These are phyloP conservation scores for Microtus pennsylvanicus DNA, from an alignment of 2,113 vertebrate species.

Conservation along the genomic window DNA sequence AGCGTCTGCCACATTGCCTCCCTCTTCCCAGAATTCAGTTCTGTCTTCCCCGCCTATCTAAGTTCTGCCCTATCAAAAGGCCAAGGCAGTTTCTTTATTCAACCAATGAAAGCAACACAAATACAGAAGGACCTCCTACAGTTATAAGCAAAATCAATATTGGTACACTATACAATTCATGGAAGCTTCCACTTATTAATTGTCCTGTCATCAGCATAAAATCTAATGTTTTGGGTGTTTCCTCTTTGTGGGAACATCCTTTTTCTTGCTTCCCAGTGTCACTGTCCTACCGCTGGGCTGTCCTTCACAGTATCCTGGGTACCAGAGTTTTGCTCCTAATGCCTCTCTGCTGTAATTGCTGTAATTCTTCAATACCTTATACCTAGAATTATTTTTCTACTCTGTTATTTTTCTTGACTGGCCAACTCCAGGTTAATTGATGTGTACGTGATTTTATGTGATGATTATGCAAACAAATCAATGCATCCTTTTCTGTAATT, in stretches of 20 bases:
- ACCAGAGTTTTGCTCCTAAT: background rate
- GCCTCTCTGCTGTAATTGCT: background rate
- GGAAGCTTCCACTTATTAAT: background rate
- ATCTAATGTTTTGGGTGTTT: background rate
- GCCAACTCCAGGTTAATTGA: background rate
- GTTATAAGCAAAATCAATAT: background rate
- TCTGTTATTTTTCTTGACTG: background rate
- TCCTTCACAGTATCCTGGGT: background rate
- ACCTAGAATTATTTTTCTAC: background rate
- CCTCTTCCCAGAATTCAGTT: no score
- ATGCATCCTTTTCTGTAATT: background rate
- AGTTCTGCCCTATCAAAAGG: no score
- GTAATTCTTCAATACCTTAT: fast-evolving
- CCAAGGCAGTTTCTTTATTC: no score
- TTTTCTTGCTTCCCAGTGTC: background rate
- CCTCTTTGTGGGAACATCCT: background rate
- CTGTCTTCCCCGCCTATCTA: no score
- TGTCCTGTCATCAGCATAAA: background rate
- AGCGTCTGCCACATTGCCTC: no score
- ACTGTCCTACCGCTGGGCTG: fast-evolving
- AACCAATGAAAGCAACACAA: no score
- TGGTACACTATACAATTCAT: background rate
- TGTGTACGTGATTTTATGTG: no score
- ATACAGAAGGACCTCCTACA: no score
- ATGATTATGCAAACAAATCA: background rate